These are phyloP conservation scores for Agonopterix heracliana DNA, from an alignment of 2,888 invertebrate species.

Conservation along the genomic window DNA sequence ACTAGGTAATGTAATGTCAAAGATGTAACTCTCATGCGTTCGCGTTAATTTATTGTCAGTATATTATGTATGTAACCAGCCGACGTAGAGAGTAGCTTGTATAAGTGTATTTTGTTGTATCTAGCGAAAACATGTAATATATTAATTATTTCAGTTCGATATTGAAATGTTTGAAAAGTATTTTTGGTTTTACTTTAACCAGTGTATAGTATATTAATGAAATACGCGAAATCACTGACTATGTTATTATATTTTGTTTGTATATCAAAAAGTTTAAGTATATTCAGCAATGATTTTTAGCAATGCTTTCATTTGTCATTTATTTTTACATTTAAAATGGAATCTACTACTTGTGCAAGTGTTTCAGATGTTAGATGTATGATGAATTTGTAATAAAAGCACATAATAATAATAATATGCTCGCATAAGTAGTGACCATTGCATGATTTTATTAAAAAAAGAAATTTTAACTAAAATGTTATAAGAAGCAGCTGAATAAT, in stretches of 20 bases:
- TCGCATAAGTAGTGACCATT: too few relatives aligned
- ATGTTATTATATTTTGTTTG: slow-evolving; percentile 2
- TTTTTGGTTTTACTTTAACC: slow-evolving; percentile 30
- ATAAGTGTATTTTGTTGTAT: slow-evolving; percentile 67
- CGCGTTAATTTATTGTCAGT: slow-evolving; percentile 45
- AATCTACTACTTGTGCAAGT: too few relatives aligned
- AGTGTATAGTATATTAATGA: slow-evolving; percentile 19
- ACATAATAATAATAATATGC: too few relatives aligned
- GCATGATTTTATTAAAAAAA: too few relatives aligned
- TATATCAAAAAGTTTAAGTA: slow-evolving; percentile 1
- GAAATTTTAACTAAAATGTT: too few relatives aligned
- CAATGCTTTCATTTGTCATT: too few relatives aligned
- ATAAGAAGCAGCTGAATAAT: not conserved
- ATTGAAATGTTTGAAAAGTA: slow-evolving; percentile 43
- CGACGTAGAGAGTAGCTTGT: slow-evolving; percentile 53
- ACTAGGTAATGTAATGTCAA: slow-evolving; percentile 14
- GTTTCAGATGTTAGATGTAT: too few relatives aligned
- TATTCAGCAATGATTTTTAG: too few relatives aligned
- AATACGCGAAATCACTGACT: slow-evolving; percentile 1
- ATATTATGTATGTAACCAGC: slow-evolving; percentile 38
- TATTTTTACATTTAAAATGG: too few relatives aligned
- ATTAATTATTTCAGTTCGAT: slow-evolving; percentile 41
- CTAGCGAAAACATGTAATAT: slow-evolving; percentile 58
- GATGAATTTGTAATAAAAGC: too few relatives aligned
- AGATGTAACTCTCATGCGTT: slow-evolving; percentile 18